Base-by-base conservation (phyloP, 1,140 invertebrate genomes). In the Chironomus tepperi region DNA sequence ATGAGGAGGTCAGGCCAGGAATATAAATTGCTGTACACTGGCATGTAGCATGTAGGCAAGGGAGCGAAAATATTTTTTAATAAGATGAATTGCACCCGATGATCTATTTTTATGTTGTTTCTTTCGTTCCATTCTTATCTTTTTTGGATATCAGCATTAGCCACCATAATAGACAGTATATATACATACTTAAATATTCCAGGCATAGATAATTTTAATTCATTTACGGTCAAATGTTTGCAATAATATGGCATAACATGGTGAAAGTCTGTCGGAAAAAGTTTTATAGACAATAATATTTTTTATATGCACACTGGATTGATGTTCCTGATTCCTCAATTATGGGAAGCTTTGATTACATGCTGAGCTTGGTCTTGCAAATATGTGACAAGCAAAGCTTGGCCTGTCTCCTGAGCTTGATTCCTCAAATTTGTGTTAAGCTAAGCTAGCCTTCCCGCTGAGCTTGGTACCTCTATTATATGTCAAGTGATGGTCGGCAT, bases 201-300 rank as follows among this genome's bases (percentile, higher is more conserved):
- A 15, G 12, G 12, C 16, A 34, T 65, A n/a, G 73, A 16, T 34
- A n/a, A 42, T 42, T 73, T 42, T 18, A 34, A 73, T 73, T 34
- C 42, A 43, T 42, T 73, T 73, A 18, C n/a, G 42, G 73, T 42
- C 21, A 42, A 42, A 73, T 73, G 21, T 42, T 42, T 18, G 47
- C 43, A 19, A 43, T 43, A 18, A 42, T 73, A 18, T 72, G 18
- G 7, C 67, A 72, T 10, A 5, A 15, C 9, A 72, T 19, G 67
- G 18, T 8, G 16, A 19, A 19, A 19, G 7, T 34, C 24, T 34
- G 24, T 34, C 24, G 24, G 24, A 34, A 34, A n/a, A 34, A 34
- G 24, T 34, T 34, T 34, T 34, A 34, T 34, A 34, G 24, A 34
- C 24, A 34, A 34, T 34, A 34, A 34, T 34, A 2, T 34, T 34